Percentiles rank a stretch among this genome's conserved stretches.
Evolutionary conservation across 2,113 vertebrate species (phyloP).

Genomic region (Cnemophilus loriae): DNA sequence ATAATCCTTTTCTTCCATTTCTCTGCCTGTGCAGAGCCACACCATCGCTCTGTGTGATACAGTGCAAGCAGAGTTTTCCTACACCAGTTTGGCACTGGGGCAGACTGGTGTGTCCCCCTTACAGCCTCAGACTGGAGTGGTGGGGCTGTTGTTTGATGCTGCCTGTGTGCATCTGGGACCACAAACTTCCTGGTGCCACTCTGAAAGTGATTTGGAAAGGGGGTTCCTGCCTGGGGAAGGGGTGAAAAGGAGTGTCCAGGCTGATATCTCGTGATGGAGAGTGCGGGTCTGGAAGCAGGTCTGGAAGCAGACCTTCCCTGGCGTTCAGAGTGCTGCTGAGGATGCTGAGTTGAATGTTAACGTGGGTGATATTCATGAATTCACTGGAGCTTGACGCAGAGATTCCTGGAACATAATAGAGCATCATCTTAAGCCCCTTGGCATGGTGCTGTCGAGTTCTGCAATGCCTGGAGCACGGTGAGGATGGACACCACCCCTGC

Average conservation of each 20-base stretch:
- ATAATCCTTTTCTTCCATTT: not conserved
- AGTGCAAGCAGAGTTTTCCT: not conserved
- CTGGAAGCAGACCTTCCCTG: not conserved
- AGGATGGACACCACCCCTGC: not conserved
- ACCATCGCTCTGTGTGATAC: accelerated
- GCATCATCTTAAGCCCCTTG: not conserved
- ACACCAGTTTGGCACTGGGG: not conserved
- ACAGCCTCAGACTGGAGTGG: not conserved
- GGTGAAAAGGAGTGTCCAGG: not conserved
- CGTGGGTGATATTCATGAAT: not conserved
- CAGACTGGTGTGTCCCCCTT: not conserved
- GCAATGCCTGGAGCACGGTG: accelerated
- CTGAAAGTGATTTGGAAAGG: not conserved
- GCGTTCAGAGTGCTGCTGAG: not conserved
- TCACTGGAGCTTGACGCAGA: not conserved
- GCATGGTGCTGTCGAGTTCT: not conserved
- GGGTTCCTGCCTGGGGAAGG: not conserved
- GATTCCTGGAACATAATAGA: not conserved
- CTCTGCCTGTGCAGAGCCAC: not conserved
- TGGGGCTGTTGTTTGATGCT: not conserved
- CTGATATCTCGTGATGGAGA: not conserved
- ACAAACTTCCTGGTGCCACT: not conserved
- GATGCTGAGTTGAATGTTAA: not conserved
- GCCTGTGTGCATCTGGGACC: not conserved
- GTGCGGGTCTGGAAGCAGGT: not conserved